Evolutionary conservation across 2,797 vertebrate genomes (phyloP).

Genomic region (Anguilla megastoma): DNA sequence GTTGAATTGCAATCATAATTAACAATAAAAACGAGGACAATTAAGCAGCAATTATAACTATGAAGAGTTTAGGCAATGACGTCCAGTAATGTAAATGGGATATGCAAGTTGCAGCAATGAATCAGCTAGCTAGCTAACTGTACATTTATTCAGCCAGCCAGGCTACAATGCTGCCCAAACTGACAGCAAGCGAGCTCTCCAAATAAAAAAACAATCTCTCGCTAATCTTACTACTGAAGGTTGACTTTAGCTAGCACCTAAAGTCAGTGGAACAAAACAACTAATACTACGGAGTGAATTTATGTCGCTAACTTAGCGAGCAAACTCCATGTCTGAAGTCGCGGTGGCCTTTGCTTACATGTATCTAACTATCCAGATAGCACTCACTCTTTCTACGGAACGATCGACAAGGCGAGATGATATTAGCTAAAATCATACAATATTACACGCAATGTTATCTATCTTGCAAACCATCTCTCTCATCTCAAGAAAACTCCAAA

Average conservation of each 20-base stretch:
- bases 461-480: neutral
- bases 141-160: neutral
- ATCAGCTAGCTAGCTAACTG: neutral
- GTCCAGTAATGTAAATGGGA: neutral
- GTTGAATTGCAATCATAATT: neutral
- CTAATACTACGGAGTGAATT: neutral
- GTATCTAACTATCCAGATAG: neutral
- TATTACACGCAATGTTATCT: neutral
- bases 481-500: neutral
- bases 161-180: neutral
- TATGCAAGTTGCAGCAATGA: neutral
- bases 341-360: neutral
- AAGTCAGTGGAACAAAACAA: neutral
- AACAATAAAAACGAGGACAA: too few species aligned
- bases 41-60: too few species aligned
- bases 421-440: neutral
- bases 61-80: too few species aligned
- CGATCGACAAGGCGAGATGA: neutral
- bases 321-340: neutral
- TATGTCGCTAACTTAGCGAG: neutral
- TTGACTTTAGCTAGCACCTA: neutral
- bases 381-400: neutral
- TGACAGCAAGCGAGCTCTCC: neutral
- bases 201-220: neutral
- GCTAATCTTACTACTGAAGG: neutral